Conservation (phyloP, 2,888 invertebrate species). For the Sepioteuthis lessoniana region DNA sequence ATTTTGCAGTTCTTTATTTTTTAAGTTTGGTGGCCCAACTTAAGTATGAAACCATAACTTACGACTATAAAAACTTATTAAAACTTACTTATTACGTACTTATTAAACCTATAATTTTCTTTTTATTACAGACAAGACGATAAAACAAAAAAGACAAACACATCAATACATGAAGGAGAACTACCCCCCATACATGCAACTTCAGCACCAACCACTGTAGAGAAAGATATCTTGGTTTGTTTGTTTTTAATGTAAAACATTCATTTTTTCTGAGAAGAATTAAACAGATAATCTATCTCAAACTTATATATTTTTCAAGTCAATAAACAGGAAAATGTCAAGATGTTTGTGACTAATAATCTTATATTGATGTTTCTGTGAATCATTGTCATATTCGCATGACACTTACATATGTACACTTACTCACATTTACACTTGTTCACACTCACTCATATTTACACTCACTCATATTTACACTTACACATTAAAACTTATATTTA, state of each 20-base stretch:
- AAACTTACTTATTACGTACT: too few species aligned
- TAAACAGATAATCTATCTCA: neutral
- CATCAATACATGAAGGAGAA: slow-evolving; percentile 65
- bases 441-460: too few species aligned
- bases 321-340: neutral
- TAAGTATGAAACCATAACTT: too few species aligned
- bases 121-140: slow-evolving; percentile 71
- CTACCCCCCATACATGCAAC: slow-evolving; percentile 67
- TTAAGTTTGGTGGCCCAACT: neutral
- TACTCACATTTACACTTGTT: too few species aligned
- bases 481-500: too few species aligned
- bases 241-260: neutral
- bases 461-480: too few species aligned
- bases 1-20: neutral
- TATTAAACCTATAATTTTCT: neutral
- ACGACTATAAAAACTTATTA: neutral
- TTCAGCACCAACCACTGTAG: slow-evolving; percentile 72
- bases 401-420: too few species aligned
- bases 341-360: neutral
- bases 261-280: neutral
- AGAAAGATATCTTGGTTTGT: slow-evolving; percentile 74
- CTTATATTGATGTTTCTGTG: neutral
- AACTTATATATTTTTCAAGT: neutral
- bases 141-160: slow-evolving; percentile 60
- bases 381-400: too few species aligned